Conservation (phyloP, 2,888 invertebrate species). For the Marasmarcha lunaedactyla region DNA sequence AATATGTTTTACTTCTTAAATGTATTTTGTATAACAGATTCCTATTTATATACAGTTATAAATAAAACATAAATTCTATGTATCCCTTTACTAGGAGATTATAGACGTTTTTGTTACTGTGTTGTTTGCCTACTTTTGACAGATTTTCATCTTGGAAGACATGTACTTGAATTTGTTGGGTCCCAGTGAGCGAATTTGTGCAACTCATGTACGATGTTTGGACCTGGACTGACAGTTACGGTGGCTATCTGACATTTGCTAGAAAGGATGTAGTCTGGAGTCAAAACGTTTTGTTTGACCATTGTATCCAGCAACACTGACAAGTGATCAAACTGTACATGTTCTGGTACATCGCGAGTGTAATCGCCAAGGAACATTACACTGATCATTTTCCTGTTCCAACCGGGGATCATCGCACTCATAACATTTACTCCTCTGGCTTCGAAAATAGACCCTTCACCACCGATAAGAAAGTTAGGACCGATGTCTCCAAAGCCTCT, state of each 20-base stretch:
- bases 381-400: constrained; percentile 10
- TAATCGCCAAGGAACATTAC: constrained; percentile 15
- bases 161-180: background rate
- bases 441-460: constrained; percentile 11
- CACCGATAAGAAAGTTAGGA: constrained; percentile 14
- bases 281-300: background rate
- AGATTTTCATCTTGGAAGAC: background rate
- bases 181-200: constrained; percentile 1
- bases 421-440: constrained; percentile 13
- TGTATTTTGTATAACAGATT: too few species aligned
- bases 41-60: too few species aligned
- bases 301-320: background rate
- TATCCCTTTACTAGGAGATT: too few species aligned
- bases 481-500: constrained; percentile 10
- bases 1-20: too few species aligned
- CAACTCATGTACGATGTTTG: background rate
- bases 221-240: constrained; percentile 6
- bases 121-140: too few species aligned
- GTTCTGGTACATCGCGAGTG: constrained; percentile 4
- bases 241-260: constrained; percentile 2
- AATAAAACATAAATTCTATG: too few species aligned
- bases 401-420: constrained; percentile 5
- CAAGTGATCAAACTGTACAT: constrained; percentile 1
- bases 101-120: too few species aligned
- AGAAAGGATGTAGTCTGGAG: background rate